Percentiles rank a stretch among this genome's conserved stretches.
phyloP scores from a whole-genome alignment of 2,888 invertebrate species.

The Odontocerum albicorne region DNA sequence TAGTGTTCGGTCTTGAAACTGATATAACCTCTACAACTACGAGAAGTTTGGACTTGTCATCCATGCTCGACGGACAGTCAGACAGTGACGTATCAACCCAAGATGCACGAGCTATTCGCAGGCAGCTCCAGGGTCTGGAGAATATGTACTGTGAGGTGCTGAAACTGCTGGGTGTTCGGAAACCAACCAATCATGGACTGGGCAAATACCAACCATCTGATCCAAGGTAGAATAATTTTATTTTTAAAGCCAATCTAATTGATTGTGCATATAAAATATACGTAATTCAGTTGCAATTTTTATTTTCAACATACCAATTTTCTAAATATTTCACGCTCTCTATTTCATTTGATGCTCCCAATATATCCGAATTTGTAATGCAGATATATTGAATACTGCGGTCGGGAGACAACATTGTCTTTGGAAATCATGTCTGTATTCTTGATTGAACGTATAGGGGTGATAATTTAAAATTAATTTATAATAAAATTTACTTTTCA shows the following conservation, averaged over 20 bases:
- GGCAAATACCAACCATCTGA: constrained; percentile 58
- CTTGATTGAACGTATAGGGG: too few relatives aligned
- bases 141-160: constrained; percentile 85
- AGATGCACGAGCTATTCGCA: constrained; percentile 75
- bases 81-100: constrained; percentile 77
- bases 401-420: too few relatives aligned
- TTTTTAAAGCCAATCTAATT: too few relatives aligned
- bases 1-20: constrained; percentile 72
- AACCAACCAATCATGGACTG: constrained; percentile 42
- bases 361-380: too few relatives aligned
- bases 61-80: constrained; percentile 73
- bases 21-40: constrained; percentile 81
- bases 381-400: too few relatives aligned
- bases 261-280: too few relatives aligned
- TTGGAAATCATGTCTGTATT: not conserved
- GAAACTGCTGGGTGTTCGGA: constrained; percentile 51
- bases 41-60: constrained; percentile 73
- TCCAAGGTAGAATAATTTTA: constrained; percentile 47
- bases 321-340: too few relatives aligned
- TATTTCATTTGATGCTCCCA: too few relatives aligned
- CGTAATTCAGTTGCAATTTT: too few relatives aligned
- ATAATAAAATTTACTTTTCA: constrained; percentile 35
- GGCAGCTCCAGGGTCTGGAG: constrained; percentile 81
- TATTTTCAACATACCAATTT: too few relatives aligned
- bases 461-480: too few relatives aligned